Evolutionary conservation across 1,140 invertebrate genomes (phyloP).

Genomic region (Leptinotarsa defecta): DNA sequence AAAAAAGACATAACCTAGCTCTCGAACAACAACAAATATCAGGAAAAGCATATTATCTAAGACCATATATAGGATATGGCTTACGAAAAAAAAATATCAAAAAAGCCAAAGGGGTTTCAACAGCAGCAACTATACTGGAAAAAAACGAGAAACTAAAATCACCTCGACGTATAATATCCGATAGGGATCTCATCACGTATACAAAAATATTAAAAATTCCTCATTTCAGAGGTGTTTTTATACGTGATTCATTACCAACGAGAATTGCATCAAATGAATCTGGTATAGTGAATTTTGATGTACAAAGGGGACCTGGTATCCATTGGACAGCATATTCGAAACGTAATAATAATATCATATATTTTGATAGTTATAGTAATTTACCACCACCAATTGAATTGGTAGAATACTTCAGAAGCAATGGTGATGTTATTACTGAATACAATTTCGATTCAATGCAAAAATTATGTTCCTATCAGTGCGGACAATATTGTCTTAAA

Average conservation of each 20-base stretch:
- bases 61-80: too few species aligned
- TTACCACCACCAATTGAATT: too few species aligned
- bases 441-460: constrained; percentile 36
- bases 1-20: not conserved
- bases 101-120: not conserved
- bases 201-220: too few species aligned
- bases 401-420: too few species aligned
- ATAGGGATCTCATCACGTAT: too few species aligned
- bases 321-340: constrained; percentile 55
- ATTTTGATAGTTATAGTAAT: too few species aligned
- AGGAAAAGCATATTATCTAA: too few species aligned
- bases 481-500: constrained; percentile 39
- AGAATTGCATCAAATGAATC: constrained; percentile 39
- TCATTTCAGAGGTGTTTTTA: not conserved
- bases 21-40: too few species aligned
- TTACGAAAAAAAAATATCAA: not conserved
- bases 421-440: constrained; percentile 22
- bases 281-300: constrained; percentile 52
- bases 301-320: constrained; percentile 44
- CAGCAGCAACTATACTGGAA: not conserved
- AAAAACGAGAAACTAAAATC: constrained; percentile 17
- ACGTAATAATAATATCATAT: constrained; percentile 32
- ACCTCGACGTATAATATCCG: constrained; percentile 36
- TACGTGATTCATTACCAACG: too few species aligned
- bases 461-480: constrained; percentile 7